Evolutionary conservation across 2,113 vertebrate genomes (phyloP), one percentile per base, ranked within the genome.

Genomic region (Psephotus haematonotus): DNA sequence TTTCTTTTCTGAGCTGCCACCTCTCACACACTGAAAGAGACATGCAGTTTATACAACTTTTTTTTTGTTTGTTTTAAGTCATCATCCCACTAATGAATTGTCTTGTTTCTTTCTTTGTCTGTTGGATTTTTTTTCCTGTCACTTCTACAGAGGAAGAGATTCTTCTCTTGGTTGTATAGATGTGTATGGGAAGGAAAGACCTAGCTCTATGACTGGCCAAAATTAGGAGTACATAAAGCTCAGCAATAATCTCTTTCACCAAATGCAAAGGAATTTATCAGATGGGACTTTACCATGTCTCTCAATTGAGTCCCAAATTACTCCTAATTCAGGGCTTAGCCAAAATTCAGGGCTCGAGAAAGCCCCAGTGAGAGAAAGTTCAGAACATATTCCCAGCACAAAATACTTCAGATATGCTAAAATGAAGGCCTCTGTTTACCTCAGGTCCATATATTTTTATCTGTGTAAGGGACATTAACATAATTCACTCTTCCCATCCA

Each of bases 1-100:
- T 89, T 90, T 76, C 35, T 93, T 92, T 94, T 82, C 82, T 93
- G 57, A 93, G 86, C 71, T 77, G 74, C 52, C 71, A 69, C 16
- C n/a, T 84, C 62, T 85, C 78, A 69, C 57, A 83, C 16, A 46
- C 25, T 80, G 49, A 50, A 22, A 47, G 31, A 94, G 33, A 91
- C 2, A 44, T 17, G 65, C 0, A 3, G 24, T 77, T 82, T 47
- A 47, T 27, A 63, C 9, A 62, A 62, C 2, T 3, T 44, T 7
- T 43, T 72, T 52, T 70, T 88, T 90, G n/a, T 37, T 37, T 37
- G 43, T 69, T 86, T 88, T 60, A 87, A 69, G 18, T n/a, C 16
- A 13, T 69, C 46, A 35, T 33, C 18, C 7, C 20, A 41, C 47
- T 39, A 28, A 80, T 35, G 24, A 83, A 77, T 39, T 69, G 3